These are phyloP conservation scores for Hydriomena furcata DNA, from an alignment of 2,888 invertebrate genomes.

Conservation along the genomic window DNA sequence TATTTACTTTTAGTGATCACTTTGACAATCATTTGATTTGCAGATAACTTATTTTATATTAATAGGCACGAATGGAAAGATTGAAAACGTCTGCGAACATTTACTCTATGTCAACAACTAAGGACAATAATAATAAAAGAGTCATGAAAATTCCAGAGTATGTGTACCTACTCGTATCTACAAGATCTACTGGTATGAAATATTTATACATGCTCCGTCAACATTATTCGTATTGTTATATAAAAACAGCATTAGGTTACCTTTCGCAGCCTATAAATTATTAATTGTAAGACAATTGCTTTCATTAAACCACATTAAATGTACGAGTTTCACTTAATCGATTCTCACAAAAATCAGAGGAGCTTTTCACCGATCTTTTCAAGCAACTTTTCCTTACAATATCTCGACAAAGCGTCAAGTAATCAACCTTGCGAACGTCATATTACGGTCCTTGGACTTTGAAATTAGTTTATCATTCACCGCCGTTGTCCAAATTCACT, in stretches of 20 bases:
- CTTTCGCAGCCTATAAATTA: too few relatives aligned
- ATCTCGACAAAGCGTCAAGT: constrained; percentile 4
- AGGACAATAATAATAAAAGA: background rate
- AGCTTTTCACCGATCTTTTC: background rate
- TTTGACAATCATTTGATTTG: constrained; percentile 7
- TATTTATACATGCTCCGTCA: too few relatives aligned
- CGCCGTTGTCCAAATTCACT: constrained; percentile 31
- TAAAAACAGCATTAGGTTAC: too few relatives aligned
- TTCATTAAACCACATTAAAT: too few relatives aligned
- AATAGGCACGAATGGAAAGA: too few relatives aligned
- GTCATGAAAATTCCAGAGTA: background rate
- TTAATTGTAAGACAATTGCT: too few relatives aligned
- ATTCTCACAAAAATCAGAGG: too few relatives aligned
- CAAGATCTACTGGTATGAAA: too few relatives aligned
- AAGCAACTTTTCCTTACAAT: constrained; percentile 1
- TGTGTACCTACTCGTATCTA: background rate
- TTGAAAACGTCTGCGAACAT: background rate
- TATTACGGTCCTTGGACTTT: constrained; percentile 24
- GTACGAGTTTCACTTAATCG: too few relatives aligned
- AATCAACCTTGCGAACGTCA: constrained; percentile 13
- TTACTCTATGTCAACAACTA: background rate
- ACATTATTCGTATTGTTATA: too few relatives aligned
- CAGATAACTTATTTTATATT: constrained; percentile 7
- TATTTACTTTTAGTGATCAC: background rate
- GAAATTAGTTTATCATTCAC: constrained; percentile 29